Evolutionary conservation across 2,888 invertebrate species (phyloP).

Genomic region (Dusona sp.): DNA sequence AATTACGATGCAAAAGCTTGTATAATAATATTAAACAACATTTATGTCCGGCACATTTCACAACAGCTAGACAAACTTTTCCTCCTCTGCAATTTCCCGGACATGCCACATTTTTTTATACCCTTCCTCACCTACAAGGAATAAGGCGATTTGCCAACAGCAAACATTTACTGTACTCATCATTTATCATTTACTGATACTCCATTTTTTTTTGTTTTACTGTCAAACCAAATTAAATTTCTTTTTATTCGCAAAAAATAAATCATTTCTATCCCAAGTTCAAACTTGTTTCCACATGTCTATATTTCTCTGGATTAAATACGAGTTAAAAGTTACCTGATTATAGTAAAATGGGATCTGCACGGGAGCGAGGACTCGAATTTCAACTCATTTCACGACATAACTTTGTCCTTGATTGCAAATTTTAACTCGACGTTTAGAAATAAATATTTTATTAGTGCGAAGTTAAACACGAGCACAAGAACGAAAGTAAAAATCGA

Average conservation of each 20-base stretch:
- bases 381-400: too few species aligned
- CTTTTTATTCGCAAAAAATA: background rate
- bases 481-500: too few species aligned
- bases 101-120: background rate
- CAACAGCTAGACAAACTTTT: background rate
- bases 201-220: background rate
- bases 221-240: background rate
- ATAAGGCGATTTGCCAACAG: background rate
- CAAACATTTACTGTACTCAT: background rate
- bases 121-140: background rate
- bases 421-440: too few species aligned
- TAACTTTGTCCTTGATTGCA: too few species aligned
- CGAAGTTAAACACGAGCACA: too few species aligned
- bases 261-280: background rate
- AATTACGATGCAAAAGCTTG: constrained; percentile 44
- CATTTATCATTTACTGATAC: background rate
- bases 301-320: too few species aligned
- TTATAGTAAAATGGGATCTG: too few species aligned
- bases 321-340: too few species aligned
- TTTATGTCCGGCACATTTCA: constrained; percentile 8
- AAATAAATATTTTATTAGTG: too few species aligned
- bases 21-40: constrained; percentile 22
- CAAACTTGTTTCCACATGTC: too few species aligned
- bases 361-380: too few species aligned
- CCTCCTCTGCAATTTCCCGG: background rate